Conservation (phyloP, 2,797 vertebrate genomes). For the Hydrophis major region DNA sequence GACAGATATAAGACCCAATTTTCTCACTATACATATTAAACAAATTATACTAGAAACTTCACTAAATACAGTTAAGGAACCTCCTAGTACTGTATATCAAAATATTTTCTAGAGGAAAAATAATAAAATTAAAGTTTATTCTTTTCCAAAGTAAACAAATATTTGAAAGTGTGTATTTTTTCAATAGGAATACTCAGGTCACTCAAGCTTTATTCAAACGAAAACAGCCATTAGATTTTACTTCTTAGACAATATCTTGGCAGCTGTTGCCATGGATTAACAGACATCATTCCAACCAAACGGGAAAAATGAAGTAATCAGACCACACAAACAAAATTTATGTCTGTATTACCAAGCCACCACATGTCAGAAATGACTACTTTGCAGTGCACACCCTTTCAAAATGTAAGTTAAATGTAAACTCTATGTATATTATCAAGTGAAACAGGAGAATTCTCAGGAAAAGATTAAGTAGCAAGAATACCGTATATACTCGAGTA, state of each 20-base stretch:
- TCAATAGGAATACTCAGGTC: neutral
- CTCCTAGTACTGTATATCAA: neutral
- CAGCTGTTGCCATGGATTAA: neutral
- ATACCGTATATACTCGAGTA: neutral
- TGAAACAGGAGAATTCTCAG: neutral
- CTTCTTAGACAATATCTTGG: neutral
- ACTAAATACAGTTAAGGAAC: neutral
- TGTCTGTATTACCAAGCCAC: neutral
- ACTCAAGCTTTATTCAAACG: neutral
- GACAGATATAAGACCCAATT: neutral
- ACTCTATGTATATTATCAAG: neutral
- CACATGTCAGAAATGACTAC: neutral
- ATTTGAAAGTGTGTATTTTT: neutral
- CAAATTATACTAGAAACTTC: neutral
- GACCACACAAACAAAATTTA: neutral
- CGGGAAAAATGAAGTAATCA: neutral
- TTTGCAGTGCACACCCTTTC: neutral
- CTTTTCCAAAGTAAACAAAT: neutral
- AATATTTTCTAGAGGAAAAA: neutral
- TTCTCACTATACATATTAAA: neutral
- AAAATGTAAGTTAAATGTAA: neutral
- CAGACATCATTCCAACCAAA: neutral
- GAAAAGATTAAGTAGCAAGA: neutral
- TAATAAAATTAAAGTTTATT: neutral
- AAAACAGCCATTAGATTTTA: neutral